Conservation (phyloP, 53 echinoderm and acorn worm species). For the Antedon mediterranea region DNA sequence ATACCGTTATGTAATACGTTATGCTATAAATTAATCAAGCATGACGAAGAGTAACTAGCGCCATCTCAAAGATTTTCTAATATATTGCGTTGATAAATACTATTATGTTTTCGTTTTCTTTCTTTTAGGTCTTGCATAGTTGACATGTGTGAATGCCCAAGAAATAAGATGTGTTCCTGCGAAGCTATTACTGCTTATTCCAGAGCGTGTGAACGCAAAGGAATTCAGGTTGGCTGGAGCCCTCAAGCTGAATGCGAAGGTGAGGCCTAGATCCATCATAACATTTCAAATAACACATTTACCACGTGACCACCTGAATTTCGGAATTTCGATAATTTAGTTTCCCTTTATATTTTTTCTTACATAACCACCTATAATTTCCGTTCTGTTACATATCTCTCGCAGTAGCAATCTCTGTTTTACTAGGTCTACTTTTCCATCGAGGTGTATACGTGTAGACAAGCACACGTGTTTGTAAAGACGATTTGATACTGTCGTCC, state of each 20-base stretch:
- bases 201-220: slow-evolving; percentile 64
- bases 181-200: slow-evolving; percentile 72
- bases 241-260: slow-evolving; percentile 35
- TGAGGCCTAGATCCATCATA: slow-evolving; percentile 3
- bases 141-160: slow-evolving; percentile 86
- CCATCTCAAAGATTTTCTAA: too few species aligned
- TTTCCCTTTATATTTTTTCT: too few species aligned
- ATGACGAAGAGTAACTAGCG: too few species aligned
- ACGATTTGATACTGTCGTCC: neutral
- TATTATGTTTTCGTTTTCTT: neutral
- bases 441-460: too few species aligned
- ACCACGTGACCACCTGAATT: too few species aligned
- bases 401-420: too few species aligned
- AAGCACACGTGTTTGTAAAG: neutral
- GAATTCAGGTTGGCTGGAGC: slow-evolving; percentile 37
- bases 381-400: neutral
- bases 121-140: slow-evolving; percentile 59
- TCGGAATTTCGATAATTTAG: too few species aligned
- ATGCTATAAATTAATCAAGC: too few species aligned
- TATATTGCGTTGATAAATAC: neutral
- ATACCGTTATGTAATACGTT: too few species aligned
- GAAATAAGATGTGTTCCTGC: slow-evolving; percentile 49
- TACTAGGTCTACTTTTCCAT: neutral
- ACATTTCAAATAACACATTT: too few species aligned
- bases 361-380: too few species aligned